These are phyloP conservation scores for Brenthis ino DNA, from an alignment of 2,888 invertebrate species.

Conservation along the genomic window DNA sequence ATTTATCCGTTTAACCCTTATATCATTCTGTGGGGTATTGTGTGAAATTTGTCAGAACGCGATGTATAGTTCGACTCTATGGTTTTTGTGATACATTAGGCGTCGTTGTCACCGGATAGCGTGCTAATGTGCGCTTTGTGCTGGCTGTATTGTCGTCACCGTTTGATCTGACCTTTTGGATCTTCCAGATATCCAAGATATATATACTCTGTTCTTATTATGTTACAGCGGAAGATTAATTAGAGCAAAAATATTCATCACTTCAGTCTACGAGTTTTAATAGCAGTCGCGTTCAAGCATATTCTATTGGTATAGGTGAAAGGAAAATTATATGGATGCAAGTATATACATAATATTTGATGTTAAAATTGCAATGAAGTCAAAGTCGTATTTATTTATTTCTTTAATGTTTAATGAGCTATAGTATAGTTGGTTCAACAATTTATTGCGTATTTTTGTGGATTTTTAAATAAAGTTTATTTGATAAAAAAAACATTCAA, in stretches of 20 bases:
- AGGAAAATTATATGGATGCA: too few species aligned
- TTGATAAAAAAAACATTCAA: too few species aligned
- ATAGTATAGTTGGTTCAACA: too few species aligned
- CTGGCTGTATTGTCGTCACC: slow-evolving; percentile 31
- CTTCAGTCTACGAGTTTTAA: too few species aligned
- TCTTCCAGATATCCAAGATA: slow-evolving; percentile 5
- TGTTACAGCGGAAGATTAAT: slow-evolving; percentile 2
- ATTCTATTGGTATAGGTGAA: too few species aligned
- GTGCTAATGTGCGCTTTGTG: slow-evolving; percentile 40
- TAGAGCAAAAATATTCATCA: background rate
- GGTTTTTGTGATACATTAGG: slow-evolving; percentile 60
- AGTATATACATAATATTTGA: too few species aligned
- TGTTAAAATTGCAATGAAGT: too few species aligned
- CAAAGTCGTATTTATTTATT: too few species aligned
- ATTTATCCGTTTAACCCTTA: slow-evolving; percentile 75
- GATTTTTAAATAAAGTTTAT: too few species aligned
- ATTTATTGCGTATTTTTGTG: too few species aligned
- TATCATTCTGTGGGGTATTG: slow-evolving; percentile 67
- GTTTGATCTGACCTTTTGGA: slow-evolving; percentile 24
- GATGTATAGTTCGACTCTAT: slow-evolving; percentile 58
- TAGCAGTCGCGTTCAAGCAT: too few species aligned
- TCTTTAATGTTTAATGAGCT: too few species aligned
- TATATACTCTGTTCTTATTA: background rate
- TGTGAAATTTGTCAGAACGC: slow-evolving; percentile 79
- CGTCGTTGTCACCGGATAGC: slow-evolving; percentile 61